These are phyloP conservation scores for Odontophorus gujanensis DNA, from an alignment of 2,113 vertebrate species.

Conservation along the genomic window DNA sequence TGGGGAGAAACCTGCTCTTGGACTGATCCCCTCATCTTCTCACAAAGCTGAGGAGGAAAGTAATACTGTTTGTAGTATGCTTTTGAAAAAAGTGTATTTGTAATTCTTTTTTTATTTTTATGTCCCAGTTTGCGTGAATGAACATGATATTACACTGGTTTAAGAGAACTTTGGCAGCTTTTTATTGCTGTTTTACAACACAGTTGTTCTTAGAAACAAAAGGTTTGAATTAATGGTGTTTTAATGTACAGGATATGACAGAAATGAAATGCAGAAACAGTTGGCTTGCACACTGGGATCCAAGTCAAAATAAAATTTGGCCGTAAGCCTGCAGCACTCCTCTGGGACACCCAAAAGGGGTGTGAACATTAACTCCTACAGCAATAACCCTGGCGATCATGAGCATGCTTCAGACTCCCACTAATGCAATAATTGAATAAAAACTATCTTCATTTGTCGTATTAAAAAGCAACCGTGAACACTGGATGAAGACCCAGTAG, in stretches of 20 bases:
- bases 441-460: constrained; percentile 34
- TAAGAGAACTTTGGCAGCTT: constrained; percentile 44
- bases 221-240: constrained; percentile 65
- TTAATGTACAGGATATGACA: constrained; percentile 70
- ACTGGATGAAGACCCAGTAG: neutral
- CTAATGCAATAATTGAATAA: constrained; percentile 62
- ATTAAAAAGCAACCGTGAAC: constrained; percentile 9
- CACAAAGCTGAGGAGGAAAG: neutral
- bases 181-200: constrained; percentile 20
- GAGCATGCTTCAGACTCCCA: constrained; percentile 41
- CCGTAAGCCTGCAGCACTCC: constrained; percentile 23
- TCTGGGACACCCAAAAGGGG: constrained; percentile 48
- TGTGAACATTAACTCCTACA: constrained; percentile 57
- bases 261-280: constrained; percentile 71
- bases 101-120: neutral
- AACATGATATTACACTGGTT: neutral
- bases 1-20: neutral
- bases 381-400: constrained; percentile 26
- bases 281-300: constrained; percentile 60
- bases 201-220: constrained; percentile 66
- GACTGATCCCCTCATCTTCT: neutral
- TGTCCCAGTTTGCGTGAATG: neutral
- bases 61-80: neutral
- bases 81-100: neutral
- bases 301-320: constrained; percentile 64